These are phyloP conservation scores for Gymnothorax reevesii DNA, from an alignment of 2,797 vertebrate genomes.

Conservation along the genomic window DNA sequence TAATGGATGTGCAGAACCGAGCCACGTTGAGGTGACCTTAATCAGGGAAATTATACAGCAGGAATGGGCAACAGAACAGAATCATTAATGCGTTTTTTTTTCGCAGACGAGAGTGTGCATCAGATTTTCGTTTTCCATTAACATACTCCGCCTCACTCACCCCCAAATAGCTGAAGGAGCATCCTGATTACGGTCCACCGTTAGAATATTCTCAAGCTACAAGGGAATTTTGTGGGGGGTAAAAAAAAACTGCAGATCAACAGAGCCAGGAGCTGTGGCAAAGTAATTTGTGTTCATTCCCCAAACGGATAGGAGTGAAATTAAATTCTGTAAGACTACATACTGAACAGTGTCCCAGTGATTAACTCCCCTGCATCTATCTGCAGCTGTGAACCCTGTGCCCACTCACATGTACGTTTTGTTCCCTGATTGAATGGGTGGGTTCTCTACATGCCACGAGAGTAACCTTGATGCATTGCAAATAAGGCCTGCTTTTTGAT, in stretches of 20 bases:
- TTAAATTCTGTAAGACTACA: constrained; percentile 66
- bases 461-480: constrained; percentile 12
- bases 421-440: background rate
- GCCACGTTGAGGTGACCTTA: constrained; percentile 71
- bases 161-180: constrained; percentile 56
- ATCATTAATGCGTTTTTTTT: constrained; percentile 61
- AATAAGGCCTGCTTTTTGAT: background rate
- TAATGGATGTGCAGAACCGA: constrained; percentile 64
- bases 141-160: constrained; percentile 43
- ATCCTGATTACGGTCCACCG: constrained; percentile 51
- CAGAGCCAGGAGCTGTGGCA: constrained; percentile 65
- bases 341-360: constrained; percentile 64
- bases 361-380: constrained; percentile 45
- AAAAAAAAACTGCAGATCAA: constrained; percentile 41
- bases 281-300: constrained; percentile 66
- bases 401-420: background rate
- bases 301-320: constrained; percentile 52
- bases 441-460: background rate
- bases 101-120: constrained; percentile 59
- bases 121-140: constrained; percentile 61
- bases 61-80: constrained; percentile 46
- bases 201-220: constrained; percentile 58
- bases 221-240: constrained; percentile 44
- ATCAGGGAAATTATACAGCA: constrained; percentile 58
- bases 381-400: background rate